These are phyloP conservation scores for Drosophila erecta DNA, from an alignment of 1,140 invertebrate genomes.

Conservation along the genomic window DNA sequence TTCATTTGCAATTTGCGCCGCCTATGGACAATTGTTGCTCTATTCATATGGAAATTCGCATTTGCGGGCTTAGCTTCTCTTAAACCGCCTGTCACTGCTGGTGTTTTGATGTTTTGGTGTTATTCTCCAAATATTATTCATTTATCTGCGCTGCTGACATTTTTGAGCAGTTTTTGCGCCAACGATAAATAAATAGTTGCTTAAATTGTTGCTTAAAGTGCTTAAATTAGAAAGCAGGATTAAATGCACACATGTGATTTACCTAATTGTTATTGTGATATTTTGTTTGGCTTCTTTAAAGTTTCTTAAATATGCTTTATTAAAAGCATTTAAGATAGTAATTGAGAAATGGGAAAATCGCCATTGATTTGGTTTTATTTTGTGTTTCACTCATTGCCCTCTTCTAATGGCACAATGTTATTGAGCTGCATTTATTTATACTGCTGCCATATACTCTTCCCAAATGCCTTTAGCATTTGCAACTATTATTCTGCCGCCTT, in stretches of 20 bases:
- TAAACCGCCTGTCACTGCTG: constrained; percentile 14
- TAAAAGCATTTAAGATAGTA: no score
- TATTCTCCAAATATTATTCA: not conserved
- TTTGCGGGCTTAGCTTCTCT: not conserved
- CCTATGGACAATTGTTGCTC: constrained; percentile 64
- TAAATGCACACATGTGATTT: no score
- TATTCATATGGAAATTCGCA: constrained; percentile 73
- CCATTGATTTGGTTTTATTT: no score
- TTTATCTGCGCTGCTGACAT: not conserved
- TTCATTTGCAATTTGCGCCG: constrained; percentile 58
- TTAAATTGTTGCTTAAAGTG: no score
- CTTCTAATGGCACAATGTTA: not conserved
- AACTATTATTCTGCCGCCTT: constrained; percentile 3
- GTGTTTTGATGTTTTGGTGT: not conserved
- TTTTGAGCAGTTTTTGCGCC: no score
- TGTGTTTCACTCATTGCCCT: no score
- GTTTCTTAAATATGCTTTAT: no score
- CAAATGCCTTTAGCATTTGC: not conserved
- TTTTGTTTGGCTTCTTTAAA: no score
- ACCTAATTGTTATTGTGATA: no score
- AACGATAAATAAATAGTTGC: no score
- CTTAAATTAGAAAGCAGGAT: no score
- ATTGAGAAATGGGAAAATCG: no score
- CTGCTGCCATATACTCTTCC: not conserved
- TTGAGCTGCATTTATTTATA: not conserved